Evolutionary conservation across 2,797 vertebrate species (phyloP).

Genomic region (Peromyscus nudipes): DNA sequence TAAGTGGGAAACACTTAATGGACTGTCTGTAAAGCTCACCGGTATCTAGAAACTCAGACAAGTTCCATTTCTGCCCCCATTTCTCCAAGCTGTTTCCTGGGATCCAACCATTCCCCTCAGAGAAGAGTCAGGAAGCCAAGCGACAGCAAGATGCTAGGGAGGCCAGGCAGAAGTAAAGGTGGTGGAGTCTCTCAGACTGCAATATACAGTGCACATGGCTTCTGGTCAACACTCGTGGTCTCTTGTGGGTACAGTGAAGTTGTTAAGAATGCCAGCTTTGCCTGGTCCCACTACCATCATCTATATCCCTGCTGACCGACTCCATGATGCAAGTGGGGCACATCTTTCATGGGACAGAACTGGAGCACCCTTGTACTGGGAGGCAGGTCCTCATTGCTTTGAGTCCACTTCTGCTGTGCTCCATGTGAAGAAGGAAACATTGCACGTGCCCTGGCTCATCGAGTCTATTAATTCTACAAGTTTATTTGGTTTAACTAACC

Average conservation of each 20-base stretch:
- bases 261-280: neutral
- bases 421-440: neutral
- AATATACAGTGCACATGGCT: too few relatives aligned
- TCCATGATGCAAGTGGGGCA: neutral
- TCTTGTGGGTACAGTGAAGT: neutral
- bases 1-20: neutral
- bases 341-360: neutral
- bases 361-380: neutral
- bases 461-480: neutral
- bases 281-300: too few relatives aligned
- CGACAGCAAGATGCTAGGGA: neutral
- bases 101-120: neutral
- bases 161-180: neutral
- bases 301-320: neutral
- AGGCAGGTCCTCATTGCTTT: neutral
- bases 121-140: neutral
- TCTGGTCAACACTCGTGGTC: neutral
- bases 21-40: fast-evolving
- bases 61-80: fast-evolving
- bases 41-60: too few relatives aligned
- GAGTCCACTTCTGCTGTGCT: neutral
- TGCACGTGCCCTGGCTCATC: neutral
- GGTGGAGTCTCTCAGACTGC: neutral
- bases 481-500: neutral
- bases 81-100: neutral